Evolutionary conservation across 1,140 invertebrate species (phyloP).

Genomic region (Hyles euphorbiae): DNA sequence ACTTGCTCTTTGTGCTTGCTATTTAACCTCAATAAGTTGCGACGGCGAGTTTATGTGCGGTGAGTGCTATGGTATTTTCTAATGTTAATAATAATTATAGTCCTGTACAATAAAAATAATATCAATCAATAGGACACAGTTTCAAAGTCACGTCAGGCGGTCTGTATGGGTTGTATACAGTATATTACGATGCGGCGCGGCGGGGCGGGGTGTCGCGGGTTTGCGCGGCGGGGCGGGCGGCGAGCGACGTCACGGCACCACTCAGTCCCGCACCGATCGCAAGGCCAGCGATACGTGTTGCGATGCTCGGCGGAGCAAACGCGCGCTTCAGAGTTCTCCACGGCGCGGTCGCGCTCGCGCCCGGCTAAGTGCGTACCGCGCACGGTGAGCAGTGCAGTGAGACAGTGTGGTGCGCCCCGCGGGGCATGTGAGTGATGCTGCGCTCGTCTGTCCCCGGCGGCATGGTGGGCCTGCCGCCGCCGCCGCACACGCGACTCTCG

Average conservation of each 20-base stretch:
- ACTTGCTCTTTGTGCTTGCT: no score
- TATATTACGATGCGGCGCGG: conserved; percentile 4
- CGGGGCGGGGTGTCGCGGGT: conserved; percentile 17
- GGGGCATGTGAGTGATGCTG: conserved; percentile 58
- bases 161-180: no score
- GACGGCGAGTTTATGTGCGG: no score
- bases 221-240: conserved; percentile 14
- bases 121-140: conserved; percentile 32
- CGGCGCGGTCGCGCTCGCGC: conserved; percentile 27
- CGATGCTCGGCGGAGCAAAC: conserved; percentile 58
- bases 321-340: conserved; percentile 39
- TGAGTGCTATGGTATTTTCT: background rate
- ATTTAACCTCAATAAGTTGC: no score
- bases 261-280: conserved; percentile 58
- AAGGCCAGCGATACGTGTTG: conserved; percentile 35
- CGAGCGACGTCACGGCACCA: conserved; percentile 13
- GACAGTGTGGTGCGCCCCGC: conserved; percentile 24
- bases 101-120: background rate
- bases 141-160: conserved; percentile 40
- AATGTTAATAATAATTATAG: conserved; percentile 1
- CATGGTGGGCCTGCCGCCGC: conserved; percentile 55
- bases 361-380: conserved; percentile 4
- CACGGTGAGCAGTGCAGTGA: conserved; percentile 7
- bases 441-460: conserved; percentile 49
- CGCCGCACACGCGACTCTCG: conserved; percentile 76